Base-by-base conservation (phyloP, 2,797 vertebrate genomes). In the Agapornis canus region DNA sequence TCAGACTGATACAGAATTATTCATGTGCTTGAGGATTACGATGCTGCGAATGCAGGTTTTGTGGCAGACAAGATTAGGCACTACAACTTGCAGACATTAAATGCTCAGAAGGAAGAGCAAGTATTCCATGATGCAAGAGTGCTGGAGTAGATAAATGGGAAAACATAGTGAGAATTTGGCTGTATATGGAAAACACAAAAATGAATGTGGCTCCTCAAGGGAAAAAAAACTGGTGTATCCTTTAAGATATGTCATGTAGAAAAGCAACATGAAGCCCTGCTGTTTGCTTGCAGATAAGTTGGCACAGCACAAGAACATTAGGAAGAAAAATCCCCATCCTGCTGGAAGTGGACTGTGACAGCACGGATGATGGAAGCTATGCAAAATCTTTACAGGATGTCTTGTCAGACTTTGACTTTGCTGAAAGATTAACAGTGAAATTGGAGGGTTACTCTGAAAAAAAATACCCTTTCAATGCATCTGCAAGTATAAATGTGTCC, bases 21-120 rank as follows among this genome's bases (percentile, higher is more conserved):
- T 77, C 29, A 70, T 65, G 45, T 72, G n/a, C 72, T 68, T 78
- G 57, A 77, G 20, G 51, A 71, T 92, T 94, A 81, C 17, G 10
- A 11, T 43, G 49, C 54, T 83, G 26, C 0, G 2, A 90, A 65
- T 61, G 26, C 22, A 2, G 63, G 8, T 59, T 82, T 27, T 69
- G 49, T 92, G 70, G 22, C 39, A 79, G 70, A 68, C 73, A 79
- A 65, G 83, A 83, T 78, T 39, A 57, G n/a, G 22, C 15, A 9
- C 37, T 75, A 84, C 43, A 79, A 76, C 49, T 22, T 72, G 57
- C 45, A 89, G 43, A 68, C 37, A 68, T 75, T 80, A 93, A 92
- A 60, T 87, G 31, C 43, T 82, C 60, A 11, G 37, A 76, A 76
- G 43, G 39, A 82, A 56, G 66, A 70, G 18, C 19, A 81, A 21